phyloP scores from a whole-genome alignment of 2,113 vertebrate species.

The Phyllostomus discolor region DNA sequence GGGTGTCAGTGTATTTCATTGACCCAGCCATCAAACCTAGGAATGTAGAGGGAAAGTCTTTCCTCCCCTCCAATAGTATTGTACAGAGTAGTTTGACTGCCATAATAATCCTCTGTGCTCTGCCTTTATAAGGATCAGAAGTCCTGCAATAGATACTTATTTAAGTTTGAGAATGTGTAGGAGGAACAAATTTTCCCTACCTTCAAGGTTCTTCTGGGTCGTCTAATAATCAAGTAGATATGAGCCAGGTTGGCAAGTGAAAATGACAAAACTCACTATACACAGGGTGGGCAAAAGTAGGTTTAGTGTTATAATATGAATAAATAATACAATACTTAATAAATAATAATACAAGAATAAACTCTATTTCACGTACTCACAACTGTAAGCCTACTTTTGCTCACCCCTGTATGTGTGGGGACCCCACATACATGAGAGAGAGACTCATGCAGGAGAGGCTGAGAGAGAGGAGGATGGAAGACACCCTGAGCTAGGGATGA shows the following conservation, averaged over 20 bases:
- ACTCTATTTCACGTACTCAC: not conserved
- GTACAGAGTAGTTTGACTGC: not conserved
- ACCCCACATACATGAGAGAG: not conserved
- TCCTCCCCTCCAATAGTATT: not conserved
- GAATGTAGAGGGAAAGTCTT: not conserved
- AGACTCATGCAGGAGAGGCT: not conserved
- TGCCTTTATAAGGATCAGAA: not conserved
- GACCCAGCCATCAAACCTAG: not conserved
- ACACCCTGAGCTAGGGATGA: not conserved
- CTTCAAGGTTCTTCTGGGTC: not conserved
- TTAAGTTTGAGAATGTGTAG: not conserved
- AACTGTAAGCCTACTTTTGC: not conserved
- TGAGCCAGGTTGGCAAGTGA: not conserved
- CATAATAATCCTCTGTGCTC: not conserved
- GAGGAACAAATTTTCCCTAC: not conserved
- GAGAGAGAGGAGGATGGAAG: not conserved
- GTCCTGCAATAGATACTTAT: not conserved
- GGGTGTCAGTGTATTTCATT: not conserved
- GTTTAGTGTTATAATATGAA: not conserved
- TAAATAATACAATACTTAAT: not conserved
- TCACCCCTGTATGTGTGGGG: not conserved
- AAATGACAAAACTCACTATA: not conserved
- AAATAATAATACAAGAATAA: not conserved
- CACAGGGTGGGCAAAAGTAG: not conserved
- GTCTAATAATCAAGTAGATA: not conserved